Percentiles rank a stretch among this genome's conserved stretches.
Evolutionary conservation across 2,113 vertebrate genomes (phyloP).

Genomic region (Abramis brama): DNA sequence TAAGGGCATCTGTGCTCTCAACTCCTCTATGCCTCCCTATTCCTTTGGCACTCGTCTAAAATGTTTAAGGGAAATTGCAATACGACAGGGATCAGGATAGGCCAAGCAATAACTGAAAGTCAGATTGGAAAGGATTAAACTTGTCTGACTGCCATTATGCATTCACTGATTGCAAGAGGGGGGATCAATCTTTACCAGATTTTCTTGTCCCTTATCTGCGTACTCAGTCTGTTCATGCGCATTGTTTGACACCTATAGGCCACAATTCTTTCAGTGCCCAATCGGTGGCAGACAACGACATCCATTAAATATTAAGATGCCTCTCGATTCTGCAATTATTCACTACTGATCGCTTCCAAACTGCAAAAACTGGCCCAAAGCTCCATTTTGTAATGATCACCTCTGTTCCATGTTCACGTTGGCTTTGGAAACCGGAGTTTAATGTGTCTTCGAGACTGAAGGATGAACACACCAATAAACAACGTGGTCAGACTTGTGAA

Average conservation of each 20-base stretch:
- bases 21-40: constrained; percentile 48
- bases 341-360: not conserved
- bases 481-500: constrained; percentile 32
- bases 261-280: not conserved
- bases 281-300: not conserved
- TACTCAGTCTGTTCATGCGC: constrained; percentile 31
- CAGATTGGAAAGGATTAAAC: constrained; percentile 58
- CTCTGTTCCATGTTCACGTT: not conserved
- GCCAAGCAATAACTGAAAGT: constrained; percentile 56
- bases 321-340: constrained; percentile 29
- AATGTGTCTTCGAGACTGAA: constrained; percentile 47
- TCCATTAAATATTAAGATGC: constrained; percentile 40
- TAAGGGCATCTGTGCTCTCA: not conserved
- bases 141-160: constrained; percentile 47
- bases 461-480: constrained; percentile 40
- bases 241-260: constrained; percentile 38
- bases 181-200: constrained; percentile 46
- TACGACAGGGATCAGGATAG: constrained; percentile 55
- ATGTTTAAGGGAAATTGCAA: constrained; percentile 65
- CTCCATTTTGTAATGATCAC: constrained; percentile 27
- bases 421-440: constrained; percentile 32
- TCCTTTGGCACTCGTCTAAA: constrained; percentile 56
- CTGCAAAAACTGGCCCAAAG: constrained; percentile 16
- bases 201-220: constrained; percentile 11
- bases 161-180: constrained; percentile 53